Evolutionary conservation across 2,888 invertebrate genomes (phyloP), one percentile per base, ranked within the genome.

Genomic region (Schrankia costaestrigalis): DNA sequence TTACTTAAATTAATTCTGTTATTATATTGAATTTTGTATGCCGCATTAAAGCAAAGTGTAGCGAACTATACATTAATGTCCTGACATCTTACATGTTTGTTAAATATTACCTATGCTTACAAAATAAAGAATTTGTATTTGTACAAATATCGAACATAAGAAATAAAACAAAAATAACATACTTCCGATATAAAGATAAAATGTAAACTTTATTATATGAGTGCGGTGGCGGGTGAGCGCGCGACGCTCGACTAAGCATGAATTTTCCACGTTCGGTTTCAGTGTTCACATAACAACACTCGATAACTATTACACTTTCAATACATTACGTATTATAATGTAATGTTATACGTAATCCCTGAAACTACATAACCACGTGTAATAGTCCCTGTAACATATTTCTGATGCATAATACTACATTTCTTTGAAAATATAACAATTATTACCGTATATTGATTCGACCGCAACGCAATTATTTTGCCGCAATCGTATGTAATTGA

Each of bases 181-280:
- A n/a, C n/a, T n/a, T n/a, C n/a, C n/a, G n/a, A n/a, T n/a, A n/a
- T n/a, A n/a, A n/a, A n/a, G 14, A 11, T 8, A 26, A 14, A 13
- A 30, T 19, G 24, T 35, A 26, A 10, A 10, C 26, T 30, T 13
- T 37, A 31, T 33, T 26, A 3, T 21, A 21, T 7, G n/a, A 21
- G n/a, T 30, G 14, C 25, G 26, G 31, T 29, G 30, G 42, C 26
- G 41, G 11, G 34, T 21, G 55, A 50, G 62, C 62, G 52, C 67
- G 76, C 64, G 64, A 63, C 77, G 83, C 83, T 82, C 66, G 66
- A 67, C 76, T 59, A 71, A 81, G 84, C 86, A 68, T 85, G 77
- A 85, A 82, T 79, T 79, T 85, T 86, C 83, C 84, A 85, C 84
- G 75, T 83, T 85, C 76, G 79, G 75, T 82, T 86, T 85, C 84